Evolutionary conservation across 2,888 invertebrate genomes (phyloP), one percentile per base, ranked within the genome.

Genomic region (Drosophila algonquin): DNA sequence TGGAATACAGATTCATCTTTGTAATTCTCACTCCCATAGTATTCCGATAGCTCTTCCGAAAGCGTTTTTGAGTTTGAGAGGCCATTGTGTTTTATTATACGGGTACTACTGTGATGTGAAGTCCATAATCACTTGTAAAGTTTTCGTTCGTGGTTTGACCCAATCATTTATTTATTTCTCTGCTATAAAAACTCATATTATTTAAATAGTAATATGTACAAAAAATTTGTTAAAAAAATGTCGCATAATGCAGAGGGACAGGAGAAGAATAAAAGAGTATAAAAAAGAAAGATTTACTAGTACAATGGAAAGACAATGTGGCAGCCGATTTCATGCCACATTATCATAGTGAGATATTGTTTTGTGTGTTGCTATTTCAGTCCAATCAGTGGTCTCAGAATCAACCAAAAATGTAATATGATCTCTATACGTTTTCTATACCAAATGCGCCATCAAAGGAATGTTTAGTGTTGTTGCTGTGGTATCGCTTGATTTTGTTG

Each of bases 401-500:
- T 50, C 45, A 55, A 45, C 55, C 50, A 51, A 24, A 55, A 46
- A 45, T 35, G 18, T 14, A 32, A 35, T 45, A 45, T 32, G 55
- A 27, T 44, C 63, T 54, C 40, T 54, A 50, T 21, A 27, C 12
- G 12, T 55, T 44, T 24, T 45, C 54, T 44, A 51, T 58, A 32
- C 24, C 7, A 51, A 57, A 57, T 46, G 63, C 35, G n/a, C n/a
- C 27, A 52, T 44, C 56, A 35, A 63, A n/a, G 67, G 65, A 68
- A 68, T 68, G 65, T 16, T 67, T 68, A 52, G n/a, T 76, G 78
- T 71, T 84, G 81, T 63, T 73, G 84, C 58, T 83, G 88, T 50
- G 65, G 77, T 50, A 61, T 56, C 24, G 86, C 77, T 45, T 85
- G 80, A 48, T 79, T 81, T 30, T 75, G 78, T n/a, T 65, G 73